Base-by-base conservation (phyloP, 2,113 vertebrate species). In the Lampris megalopsis region DNA sequence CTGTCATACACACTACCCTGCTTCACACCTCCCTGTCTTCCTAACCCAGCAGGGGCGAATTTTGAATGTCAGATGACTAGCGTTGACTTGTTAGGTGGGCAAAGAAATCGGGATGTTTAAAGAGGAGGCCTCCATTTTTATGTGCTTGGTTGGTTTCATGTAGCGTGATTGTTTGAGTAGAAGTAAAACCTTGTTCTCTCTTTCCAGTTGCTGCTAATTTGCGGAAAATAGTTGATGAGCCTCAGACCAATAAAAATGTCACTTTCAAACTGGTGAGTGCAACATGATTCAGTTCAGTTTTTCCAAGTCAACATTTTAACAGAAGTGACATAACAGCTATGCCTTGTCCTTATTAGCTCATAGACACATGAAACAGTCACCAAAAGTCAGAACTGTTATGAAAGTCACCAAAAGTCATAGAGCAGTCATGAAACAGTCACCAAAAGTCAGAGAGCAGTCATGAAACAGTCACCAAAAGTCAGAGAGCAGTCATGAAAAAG, bases 151-250 rank as follows among this genome's bases (percentile, higher is more conserved):
- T 13, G 35, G 13, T 38, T 71, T 11, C n/a, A n/a, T 10, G 10
- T 52, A 4, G 1, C 10, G 73, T 41, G 0, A 42, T 73, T 78
- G 63, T 41, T 94, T 81, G 56, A 40, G 0, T 24, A 10, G 4
- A 35, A 60, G 8, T 78, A 0, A 68, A 69, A 36, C 13, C 0
- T 11, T 47, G 82, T 80, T 82, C 57, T 92, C 40, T 94, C 54
- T 72, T 96, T 96, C 77, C 92, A 99, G 98, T 99, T 95, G 98
- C 98, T 92, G 98, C 98, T 89, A 99, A 99, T 93, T 94, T 99
- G 93, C 97, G 98, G 95, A 99, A 99, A 93, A 99, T 99, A 93
- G 97, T 99, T 68, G 97, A 98, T 84, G 97, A 98, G 88, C 97
- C 97, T 90, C 96, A 97, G 90, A 90, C 94, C 81, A 97, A 97